Evolutionary conservation across 2,113 vertebrate species (phyloP).

Genomic region (Dicerorhinus sumatrensis): DNA sequence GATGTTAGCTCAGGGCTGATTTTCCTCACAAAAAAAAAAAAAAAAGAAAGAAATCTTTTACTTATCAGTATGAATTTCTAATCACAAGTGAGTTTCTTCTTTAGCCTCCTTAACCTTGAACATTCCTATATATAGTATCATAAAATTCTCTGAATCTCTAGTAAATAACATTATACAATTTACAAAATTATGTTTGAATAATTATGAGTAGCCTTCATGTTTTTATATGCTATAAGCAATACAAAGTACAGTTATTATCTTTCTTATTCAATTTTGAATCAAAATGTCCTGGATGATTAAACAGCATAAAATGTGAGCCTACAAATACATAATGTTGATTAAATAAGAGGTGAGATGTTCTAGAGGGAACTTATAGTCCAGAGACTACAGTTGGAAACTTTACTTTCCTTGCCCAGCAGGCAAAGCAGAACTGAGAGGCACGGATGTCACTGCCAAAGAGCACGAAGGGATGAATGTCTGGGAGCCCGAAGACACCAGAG

Average conservation of each 20-base stretch:
- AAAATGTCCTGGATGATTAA: neutral
- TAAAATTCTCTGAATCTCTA: neutral
- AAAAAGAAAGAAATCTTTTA: neutral
- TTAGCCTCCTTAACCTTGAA: neutral
- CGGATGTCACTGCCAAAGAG: neutral
- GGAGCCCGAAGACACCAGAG: neutral
- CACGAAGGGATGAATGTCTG: neutral
- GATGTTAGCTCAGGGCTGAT: too few relatives aligned
- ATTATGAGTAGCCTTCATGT: neutral
- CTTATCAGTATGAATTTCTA: neutral
- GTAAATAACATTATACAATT: neutral
- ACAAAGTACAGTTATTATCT: neutral
- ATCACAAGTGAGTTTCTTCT: neutral
- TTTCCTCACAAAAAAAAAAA: too few relatives aligned
- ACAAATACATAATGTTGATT: neutral
- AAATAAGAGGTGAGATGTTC: neutral
- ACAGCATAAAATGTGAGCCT: neutral
- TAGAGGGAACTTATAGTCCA: neutral
- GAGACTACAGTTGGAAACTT: neutral
- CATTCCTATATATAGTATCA: neutral
- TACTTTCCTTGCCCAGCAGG: neutral
- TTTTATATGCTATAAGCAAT: neutral
- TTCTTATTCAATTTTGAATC: neutral
- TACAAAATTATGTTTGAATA: neutral
- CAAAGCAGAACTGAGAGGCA: neutral